Percentiles rank a stretch among this genome's conserved stretches.
Conservation (phyloP, 2,113 vertebrate genomes). For the Chaenocephalus aceratus region DNA sequence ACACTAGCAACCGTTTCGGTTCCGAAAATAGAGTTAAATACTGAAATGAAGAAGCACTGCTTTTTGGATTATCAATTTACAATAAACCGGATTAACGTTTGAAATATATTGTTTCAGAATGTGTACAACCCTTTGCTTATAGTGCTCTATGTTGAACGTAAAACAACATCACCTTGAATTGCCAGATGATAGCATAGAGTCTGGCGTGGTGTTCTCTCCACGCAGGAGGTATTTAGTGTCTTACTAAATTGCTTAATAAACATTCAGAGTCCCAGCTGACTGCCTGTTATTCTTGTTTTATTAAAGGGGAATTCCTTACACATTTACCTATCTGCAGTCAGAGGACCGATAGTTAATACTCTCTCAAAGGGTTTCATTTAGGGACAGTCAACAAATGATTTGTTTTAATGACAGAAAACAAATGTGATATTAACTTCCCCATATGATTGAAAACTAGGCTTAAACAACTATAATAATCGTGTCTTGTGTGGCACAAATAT, state of each 20-base stretch:
- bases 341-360: too few relatives aligned
- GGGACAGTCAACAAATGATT: too few relatives aligned
- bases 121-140: fast-evolving
- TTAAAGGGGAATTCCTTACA: neutral
- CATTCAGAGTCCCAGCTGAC: neutral
- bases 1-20: too few relatives aligned
- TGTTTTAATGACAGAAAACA: too few relatives aligned
- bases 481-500: too few relatives aligned
- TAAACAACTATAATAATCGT: too few relatives aligned
- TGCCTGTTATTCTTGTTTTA: neutral
- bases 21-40: fast-evolving
- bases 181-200: neutral
- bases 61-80: neutral
- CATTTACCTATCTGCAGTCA: neutral
- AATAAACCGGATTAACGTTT: neutral
- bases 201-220: neutral
- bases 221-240: neutral
- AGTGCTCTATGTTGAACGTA: fast-evolving
- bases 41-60: neutral
- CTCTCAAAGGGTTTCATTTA: too few relatives aligned
- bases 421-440: too few relatives aligned
- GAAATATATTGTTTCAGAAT: fast-evolving
- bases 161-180: neutral
- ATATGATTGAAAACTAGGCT: too few relatives aligned
- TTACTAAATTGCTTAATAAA: neutral